Evolutionary conservation across 2,888 invertebrate genomes (phyloP), one percentile per base, ranked within the genome.

Genomic region (Eilema griseolum): DNA sequence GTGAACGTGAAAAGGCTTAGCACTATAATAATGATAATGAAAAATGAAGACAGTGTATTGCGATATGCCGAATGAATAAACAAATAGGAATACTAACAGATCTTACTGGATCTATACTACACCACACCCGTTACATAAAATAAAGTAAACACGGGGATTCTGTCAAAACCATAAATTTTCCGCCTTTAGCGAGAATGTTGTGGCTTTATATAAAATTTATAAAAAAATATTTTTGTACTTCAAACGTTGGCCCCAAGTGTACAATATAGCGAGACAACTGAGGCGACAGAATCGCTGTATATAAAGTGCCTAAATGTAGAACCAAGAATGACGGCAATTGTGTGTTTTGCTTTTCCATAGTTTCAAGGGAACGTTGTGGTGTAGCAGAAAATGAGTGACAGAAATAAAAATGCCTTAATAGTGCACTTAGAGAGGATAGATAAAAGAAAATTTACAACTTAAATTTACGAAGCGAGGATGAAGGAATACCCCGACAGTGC

Each of bases 231-330:
- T 78, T 70, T 70, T 72, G 66, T 37, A 56, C 68, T 52, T 66
- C 24, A 60, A 66, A 74, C 59, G 80, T 78, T 73, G 79, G 76
- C 70, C 81, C 80, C 79, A 20, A 26, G 81, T 79, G 79, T 73
- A 79, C 78, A 26, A 74, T 81, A 65, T 24, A 56, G 61, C 33
- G 66, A 69, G 72, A 69, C 70, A 73, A 69, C 37, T 20, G 75
- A 64, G 33, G 52, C 69, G 61, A 61, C 70, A 52, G 69, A 66
- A 67, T 67, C 70, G 70, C 68, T 72, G 65, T 79, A 81, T 85
- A 80, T 84, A 82, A 79, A 84, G 84, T 84, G 12, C 33, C 33
- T 33, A 80, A 80, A 77, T 76, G 72, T 74, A 71, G 69, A 46
- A 62, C 75, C 77, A 74, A 72, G 67, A 14, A 57, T 59, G 37